phyloP scores from a whole-genome alignment of 2,113 vertebrate genomes.

The Eurypyga helias region DNA sequence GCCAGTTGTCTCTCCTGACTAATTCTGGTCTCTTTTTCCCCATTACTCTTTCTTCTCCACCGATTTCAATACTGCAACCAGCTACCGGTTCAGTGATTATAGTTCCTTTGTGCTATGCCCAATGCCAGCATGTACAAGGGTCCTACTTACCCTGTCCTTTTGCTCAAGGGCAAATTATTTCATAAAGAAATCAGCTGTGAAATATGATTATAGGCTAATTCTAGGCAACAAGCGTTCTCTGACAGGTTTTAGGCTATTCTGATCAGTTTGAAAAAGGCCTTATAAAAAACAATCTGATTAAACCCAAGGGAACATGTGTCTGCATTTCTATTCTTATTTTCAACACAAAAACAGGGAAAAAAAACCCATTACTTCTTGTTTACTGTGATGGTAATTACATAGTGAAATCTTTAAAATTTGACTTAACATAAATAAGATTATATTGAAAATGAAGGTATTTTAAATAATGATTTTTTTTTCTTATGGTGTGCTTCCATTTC shows the following conservation, averaged over 20 bases:
- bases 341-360: not conserved
- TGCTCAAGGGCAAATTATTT: slow-evolving; percentile 25
- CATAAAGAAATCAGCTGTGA: slow-evolving; percentile 28
- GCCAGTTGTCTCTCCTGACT: not conserved
- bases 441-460: not conserved
- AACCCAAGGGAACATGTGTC: not conserved
- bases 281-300: slow-evolving; percentile 40
- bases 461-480: not conserved
- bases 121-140: not conserved
- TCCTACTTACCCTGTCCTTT: not conserved
- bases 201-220: slow-evolving; percentile 40
- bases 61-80: not conserved
- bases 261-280: slow-evolving; percentile 49
- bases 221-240: not conserved
- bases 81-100: not conserved
- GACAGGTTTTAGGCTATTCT: slow-evolving; percentile 24
- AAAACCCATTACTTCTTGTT: slow-evolving; percentile 7
- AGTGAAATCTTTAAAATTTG: not conserved
- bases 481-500: not conserved
- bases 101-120: not conserved
- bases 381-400: not conserved
- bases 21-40: not conserved
- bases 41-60: not conserved
- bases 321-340: slow-evolving; percentile 37
- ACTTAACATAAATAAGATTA: not conserved